phyloP scores from a whole-genome alignment of 1,140 invertebrate genomes.

The Aphis gossypii region DNA sequence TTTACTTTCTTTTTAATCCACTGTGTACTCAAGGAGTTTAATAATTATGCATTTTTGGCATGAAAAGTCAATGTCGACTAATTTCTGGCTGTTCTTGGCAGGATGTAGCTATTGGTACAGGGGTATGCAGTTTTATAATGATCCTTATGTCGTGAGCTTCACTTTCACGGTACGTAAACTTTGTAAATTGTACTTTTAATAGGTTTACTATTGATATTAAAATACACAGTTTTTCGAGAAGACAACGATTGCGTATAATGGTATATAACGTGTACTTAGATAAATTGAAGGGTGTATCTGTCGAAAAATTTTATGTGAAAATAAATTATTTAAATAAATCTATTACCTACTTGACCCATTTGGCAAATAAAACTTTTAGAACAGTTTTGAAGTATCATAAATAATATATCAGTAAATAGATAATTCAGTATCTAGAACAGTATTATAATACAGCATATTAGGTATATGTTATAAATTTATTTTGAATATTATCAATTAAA shows the following conservation, averaged over 20 bases:
- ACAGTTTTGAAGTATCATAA: background rate
- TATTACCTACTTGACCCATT: background rate
- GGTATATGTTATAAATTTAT: background rate
- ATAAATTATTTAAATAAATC: constrained; percentile 25
- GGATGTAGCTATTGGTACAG: background rate
- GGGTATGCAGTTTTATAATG: background rate
- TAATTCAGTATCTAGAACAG: background rate
- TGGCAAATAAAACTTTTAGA: background rate
- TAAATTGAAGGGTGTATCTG: background rate
- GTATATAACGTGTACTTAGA: background rate
- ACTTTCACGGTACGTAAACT: constrained; percentile 40
- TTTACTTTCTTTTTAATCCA: background rate
- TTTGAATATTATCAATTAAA: background rate
- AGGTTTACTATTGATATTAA: constrained; percentile 24
- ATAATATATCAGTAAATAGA: constrained; percentile 6
- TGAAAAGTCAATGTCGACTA: background rate
- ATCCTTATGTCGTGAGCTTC: constrained; percentile 21
- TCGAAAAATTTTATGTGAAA: background rate
- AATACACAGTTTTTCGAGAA: background rate
- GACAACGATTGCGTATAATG: background rate
- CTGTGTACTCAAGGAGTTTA: background rate
- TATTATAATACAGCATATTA: background rate
- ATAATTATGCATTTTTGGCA: constrained; percentile 17
- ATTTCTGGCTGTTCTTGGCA: constrained; percentile 18
- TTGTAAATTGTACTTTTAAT: constrained; percentile 33